A percentile compares a stretch with the other conserved stretches of the same genome.
Evolutionary conservation across 1,140 invertebrate species (phyloP).

Genomic region (Hylaeus volcanicus): DNA sequence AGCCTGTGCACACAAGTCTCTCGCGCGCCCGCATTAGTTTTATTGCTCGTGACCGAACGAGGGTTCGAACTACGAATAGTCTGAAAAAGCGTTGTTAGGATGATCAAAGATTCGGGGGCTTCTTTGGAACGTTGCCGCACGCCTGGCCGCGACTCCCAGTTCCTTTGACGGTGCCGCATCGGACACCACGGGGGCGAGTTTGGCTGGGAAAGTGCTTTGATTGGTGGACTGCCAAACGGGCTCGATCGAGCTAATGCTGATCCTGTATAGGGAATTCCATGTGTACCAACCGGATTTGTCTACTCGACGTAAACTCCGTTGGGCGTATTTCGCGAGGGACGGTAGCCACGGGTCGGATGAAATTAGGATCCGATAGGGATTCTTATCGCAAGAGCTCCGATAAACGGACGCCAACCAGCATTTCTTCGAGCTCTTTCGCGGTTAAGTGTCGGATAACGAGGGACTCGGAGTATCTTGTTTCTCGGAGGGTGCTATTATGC

Average conservation of each 20-base stretch:
- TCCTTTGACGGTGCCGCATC: constrained; percentile 28
- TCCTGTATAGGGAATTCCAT: neutral
- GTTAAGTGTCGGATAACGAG: neutral
- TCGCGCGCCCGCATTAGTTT: constrained; percentile 40
- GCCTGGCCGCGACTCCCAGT: neutral
- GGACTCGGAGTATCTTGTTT: too few species aligned
- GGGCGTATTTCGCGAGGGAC: neutral
- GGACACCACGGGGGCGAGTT: neutral
- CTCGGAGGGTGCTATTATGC: too few species aligned
- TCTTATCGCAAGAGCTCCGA: too few species aligned
- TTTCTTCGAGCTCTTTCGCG: neutral
- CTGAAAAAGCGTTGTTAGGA: constrained; percentile 43
- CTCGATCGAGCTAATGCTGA: constrained; percentile 9
- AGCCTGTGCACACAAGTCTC: neutral
- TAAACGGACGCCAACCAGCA: too few species aligned
- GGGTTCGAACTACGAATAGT: constrained; percentile 38
- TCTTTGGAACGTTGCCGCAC: constrained; percentile 4
- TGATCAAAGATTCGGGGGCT: constrained; percentile 39
- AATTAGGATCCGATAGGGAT: neutral
- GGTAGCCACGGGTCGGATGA: neutral
- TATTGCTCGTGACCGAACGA: constrained; percentile 30
- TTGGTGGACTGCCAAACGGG: constrained; percentile 29
- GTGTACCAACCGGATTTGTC: neutral
- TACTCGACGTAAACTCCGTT: neutral
- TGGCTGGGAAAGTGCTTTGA: constrained; percentile 16